phyloP scores from a whole-genome alignment of 2,113 vertebrate genomes.

The Daubentonia madagascariensis region DNA sequence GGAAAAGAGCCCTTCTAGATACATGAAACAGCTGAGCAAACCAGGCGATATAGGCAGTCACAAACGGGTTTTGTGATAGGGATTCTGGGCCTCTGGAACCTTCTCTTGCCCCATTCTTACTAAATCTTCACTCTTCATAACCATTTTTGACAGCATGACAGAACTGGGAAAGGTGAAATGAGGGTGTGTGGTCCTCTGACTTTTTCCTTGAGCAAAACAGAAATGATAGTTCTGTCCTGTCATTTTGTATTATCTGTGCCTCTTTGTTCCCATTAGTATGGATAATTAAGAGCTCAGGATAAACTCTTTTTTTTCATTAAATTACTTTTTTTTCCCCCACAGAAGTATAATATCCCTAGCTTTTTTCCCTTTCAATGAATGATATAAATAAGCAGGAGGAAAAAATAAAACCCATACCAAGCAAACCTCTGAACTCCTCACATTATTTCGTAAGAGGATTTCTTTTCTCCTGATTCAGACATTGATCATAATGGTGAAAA shows the following conservation, averaged over 20 bases:
- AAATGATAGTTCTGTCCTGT: constrained; percentile 5
- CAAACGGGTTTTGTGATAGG: not conserved
- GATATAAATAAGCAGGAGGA: not conserved
- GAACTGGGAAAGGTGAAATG: not conserved
- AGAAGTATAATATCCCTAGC: not conserved
- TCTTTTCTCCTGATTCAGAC: not conserved
- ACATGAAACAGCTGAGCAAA: not conserved
- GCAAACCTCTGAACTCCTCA: constrained; percentile 9
- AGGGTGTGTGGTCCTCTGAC: not conserved
- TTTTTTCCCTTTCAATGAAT: not conserved
- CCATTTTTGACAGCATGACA: not conserved
- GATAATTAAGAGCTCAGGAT: constrained; percentile 51
- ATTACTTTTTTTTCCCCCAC: not conserved
- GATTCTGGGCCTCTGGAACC: not conserved
- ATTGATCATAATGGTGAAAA: constrained; percentile 74
- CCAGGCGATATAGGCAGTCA: not conserved
- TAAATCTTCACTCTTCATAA: not conserved
- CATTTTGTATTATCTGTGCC: not conserved
- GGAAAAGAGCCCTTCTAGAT: not conserved
- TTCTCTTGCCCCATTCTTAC: not conserved
- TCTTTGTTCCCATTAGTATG: constrained; percentile 16
- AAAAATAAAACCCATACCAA: not conserved
- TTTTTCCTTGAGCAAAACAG: constrained; percentile 49
- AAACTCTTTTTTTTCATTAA: constrained; percentile 41
- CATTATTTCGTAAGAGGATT: constrained; percentile 37